Evolutionary conservation across 2,888 invertebrate species (phyloP), one percentile per base, ranked within the genome.

Genomic region (Exocentrus adspersus): DNA sequence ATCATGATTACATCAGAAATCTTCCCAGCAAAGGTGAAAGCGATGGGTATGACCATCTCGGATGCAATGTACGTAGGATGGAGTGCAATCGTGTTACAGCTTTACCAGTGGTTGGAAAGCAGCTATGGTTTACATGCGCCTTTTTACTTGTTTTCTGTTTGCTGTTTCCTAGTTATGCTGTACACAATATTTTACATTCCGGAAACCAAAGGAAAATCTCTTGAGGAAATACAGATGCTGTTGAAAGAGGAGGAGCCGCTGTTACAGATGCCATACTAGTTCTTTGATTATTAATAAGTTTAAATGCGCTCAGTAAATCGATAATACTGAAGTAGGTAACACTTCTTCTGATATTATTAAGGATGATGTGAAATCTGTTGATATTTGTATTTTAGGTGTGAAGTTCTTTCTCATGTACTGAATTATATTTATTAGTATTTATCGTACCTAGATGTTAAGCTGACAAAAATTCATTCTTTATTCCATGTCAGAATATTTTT

Each of bases 151-250:
- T 82, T 81, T 57, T 51, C 67, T 2, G 48, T 46, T 4, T 72
- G 57, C 19, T 57, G 72, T 56, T 48, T 76, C 65, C 42, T 76
- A 73, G 70, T 68, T 9, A 60, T 67, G 5, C 9, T 61, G 0
- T 70, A 63, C 20, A 68, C 70, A 7, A 50, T 64, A 30, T 59
- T 61, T 16, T 80, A 86, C 68, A 85, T 90, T 12, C 89, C 90
- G 0, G 90, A 90, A 80, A 90, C 90, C 1, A 90, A 89, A 79
- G 89, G 89, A 61, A 89, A 89, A 74, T 88, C 89, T 3, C 85
- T 90, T 75, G 85, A 88, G 51, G 85, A 87, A 73, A 90, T 90
- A 73, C 90, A 90, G 75, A 42, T 50, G 10, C 56, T 70, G 19
- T 16, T 70, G 12, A 70, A 65, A 19, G 70, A 68, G 20, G 20